Base-by-base conservation (phyloP, 2,888 invertebrate species). In the Tridacna gigas region DNA sequence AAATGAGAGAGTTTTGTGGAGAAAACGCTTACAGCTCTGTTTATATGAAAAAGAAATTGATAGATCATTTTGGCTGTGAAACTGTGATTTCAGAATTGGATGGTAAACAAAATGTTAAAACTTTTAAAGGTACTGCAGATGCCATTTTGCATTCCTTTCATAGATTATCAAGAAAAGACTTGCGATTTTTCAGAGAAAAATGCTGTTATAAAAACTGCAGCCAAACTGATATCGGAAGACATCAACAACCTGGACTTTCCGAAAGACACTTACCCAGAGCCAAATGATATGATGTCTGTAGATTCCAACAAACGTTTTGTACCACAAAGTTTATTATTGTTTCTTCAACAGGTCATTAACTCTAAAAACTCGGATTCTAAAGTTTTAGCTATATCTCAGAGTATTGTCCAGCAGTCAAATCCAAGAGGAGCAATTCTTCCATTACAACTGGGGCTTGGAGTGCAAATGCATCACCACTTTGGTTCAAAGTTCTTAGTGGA, bases 131-230 rank as follows among this genome's bases (percentile, higher is more conserved):
- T 26, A 77, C 71, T 1, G 82, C 77, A 47, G 66, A 74, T 13
- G 51, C 67, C 9, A 82, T 82, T 25, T 61, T 79, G 48, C 77
- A 83, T 76, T 61, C 69, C 18, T 79, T 83, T 74, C 69, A 69
- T 47, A 69, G 63, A 47, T 45, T 18, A 12, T 37, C 67, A 26
- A 48, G 3, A 79, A 47, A n/a, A 28, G n/a, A 51, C 77, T 37
- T 20, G 74, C 18, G n/a, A n/a, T n/a, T n/a, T n/a, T n/a, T n/a
- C n/a, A n/a, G n/a, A n/a, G n/a, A n/a, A n/a, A n/a, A n/a, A n/a
- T n/a, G n/a, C n/a, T n/a, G n/a, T n/a, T n/a, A n/a, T n/a, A n/a
- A n/a, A n/a, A n/a, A n/a, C n/a, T n/a, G n/a, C n/a, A n/a, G n/a
- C n/a, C n/a, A n/a, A n/a, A n/a, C n/a, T n/a, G n/a, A n/a, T n/a